phyloP scores from a whole-genome alignment of 2,797 vertebrate genomes.

The Setipinna tenuifilis region DNA sequence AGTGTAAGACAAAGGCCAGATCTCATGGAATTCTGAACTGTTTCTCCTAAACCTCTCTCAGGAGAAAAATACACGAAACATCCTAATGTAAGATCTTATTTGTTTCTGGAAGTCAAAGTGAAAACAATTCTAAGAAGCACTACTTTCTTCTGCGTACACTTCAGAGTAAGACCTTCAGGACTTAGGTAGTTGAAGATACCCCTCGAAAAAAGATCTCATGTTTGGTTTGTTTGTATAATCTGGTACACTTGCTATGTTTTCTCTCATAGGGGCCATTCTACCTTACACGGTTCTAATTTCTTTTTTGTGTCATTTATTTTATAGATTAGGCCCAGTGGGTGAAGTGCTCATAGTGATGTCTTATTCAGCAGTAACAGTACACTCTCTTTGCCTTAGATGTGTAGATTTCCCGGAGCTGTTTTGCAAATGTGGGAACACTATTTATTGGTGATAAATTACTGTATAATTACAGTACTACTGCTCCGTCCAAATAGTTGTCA shows the following conservation, averaged over 20 bases:
- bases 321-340: not conserved
- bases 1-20: too few species aligned
- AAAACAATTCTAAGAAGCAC: too few species aligned
- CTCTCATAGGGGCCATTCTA: not conserved
- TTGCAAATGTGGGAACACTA: slow-evolving; percentile 20
- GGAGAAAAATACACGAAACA: too few species aligned
- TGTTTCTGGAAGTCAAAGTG: too few species aligned
- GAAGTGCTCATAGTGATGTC: not conserved
- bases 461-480: slow-evolving; percentile 13
- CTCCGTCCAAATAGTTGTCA: not conserved
- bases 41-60: too few species aligned
- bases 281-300: too few species aligned
- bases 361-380: not conserved
- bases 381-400: not conserved
- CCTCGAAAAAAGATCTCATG: not conserved
- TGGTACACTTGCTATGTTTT: not conserved
- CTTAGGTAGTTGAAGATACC: not conserved
- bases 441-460: slow-evolving; percentile 15
- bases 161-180: slow-evolving; percentile 6
- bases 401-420: not conserved
- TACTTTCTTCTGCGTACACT: not conserved
- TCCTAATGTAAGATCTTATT: too few species aligned
- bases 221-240: not conserved
- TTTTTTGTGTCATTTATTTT: not conserved
- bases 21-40: too few species aligned